Conservation (phyloP, 35 echinoderm and acorn worm genomes). For the Eucidaris tribuloides region DNA sequence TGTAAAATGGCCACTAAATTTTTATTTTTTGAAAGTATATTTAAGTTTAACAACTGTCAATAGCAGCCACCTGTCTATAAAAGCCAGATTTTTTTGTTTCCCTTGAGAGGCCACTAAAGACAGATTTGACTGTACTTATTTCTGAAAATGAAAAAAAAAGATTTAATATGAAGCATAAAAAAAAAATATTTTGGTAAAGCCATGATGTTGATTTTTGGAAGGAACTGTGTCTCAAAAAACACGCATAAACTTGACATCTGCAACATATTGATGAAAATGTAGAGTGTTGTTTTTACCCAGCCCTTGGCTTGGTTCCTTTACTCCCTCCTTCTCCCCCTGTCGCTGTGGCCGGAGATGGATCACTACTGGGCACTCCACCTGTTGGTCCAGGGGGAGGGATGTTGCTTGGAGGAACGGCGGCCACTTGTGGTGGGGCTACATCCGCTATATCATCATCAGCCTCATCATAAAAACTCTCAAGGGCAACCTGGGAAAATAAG, state of each 20-base stretch:
- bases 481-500: too few species aligned
- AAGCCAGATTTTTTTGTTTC: too few species aligned
- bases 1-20: too few species aligned
- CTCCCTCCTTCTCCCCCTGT: neutral
- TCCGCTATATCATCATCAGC: neutral
- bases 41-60: too few species aligned
- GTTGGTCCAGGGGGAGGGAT: neutral
- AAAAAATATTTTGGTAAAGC: neutral
- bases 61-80: too few species aligned
- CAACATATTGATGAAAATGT: neutral
- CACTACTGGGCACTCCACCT: neutral
- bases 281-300: neutral
- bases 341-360: neutral
- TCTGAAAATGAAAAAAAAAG: neutral
- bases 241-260: neutral
- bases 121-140: too few species aligned
- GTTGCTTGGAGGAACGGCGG: neutral
- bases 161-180: neutral
- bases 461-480: slow-evolving; percentile 23
- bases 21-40: too few species aligned
- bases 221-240: neutral
- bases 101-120: too few species aligned
- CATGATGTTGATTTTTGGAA: neutral
- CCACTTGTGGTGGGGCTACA: too few species aligned
- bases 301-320: neutral